phyloP scores from a whole-genome alignment of 1,140 invertebrate genomes.

The Neotoxoptera formosana region DNA sequence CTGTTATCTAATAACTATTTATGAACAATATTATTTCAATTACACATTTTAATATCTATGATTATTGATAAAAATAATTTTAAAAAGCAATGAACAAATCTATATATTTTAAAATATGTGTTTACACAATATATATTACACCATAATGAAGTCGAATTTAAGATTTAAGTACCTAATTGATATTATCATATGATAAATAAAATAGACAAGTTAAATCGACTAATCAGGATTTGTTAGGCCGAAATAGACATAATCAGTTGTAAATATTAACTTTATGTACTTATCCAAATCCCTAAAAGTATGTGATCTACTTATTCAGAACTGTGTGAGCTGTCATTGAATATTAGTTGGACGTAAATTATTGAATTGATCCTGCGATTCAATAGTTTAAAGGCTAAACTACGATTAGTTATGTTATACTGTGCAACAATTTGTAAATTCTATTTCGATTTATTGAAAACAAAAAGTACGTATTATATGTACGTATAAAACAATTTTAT shows the following conservation, averaged over 20 bases:
- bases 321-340: not conserved
- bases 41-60: too few relatives aligned
- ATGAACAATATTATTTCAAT: not conserved
- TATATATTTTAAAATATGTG: not conserved
- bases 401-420: conserved; percentile 10
- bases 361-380: not conserved
- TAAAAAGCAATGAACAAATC: not conserved
- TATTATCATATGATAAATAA: not conserved
- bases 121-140: not conserved
- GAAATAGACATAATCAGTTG: not conserved
- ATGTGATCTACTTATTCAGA: not conserved
- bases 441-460: not conserved
- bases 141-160: not conserved
- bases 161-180: not conserved
- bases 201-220: not conserved
- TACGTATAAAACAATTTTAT: not conserved
- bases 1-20: not conserved
- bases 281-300: not conserved
- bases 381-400: not conserved
- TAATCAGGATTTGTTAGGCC: not conserved
- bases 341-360: not conserved
- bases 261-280: not conserved
- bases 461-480: not conserved
- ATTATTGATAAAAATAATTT: too few relatives aligned
- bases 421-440: not conserved